Evolutionary conservation across 2,797 vertebrate genomes (phyloP), one percentile per base, ranked within the genome.

Genomic region (Clamator glandarius): DNA sequence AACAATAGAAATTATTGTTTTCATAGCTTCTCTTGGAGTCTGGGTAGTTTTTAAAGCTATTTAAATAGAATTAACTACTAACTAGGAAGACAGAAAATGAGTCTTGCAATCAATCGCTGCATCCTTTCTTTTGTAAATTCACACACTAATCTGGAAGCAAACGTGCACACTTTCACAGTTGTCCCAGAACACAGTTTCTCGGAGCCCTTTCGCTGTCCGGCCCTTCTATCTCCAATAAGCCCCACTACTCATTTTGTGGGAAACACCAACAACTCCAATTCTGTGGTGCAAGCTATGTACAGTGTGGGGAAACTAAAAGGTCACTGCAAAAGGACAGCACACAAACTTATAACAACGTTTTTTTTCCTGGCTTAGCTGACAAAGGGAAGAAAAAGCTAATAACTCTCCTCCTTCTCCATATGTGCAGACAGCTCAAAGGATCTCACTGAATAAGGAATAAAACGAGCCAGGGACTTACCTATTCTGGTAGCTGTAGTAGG

Each of bases 401-500:
- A 76, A 55, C 26, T 20, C 48, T 62, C 23, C 17, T 89, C 64
- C 58, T 80, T 11, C 9, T 93, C 13, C 6, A 2, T n/a, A 33
- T 4, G 9, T 33, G 72, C 31, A 94, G 55, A 81, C 78, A 72
- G 62, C 25, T 62, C 33, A 59, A 48, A 76, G 77, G 35, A 76
- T 55, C 9, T 90, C 48, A 19, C 4, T 26, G 44, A 90, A 19
- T 6, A 21, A 42, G 41, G 55, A 10, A 9, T 16, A 50, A 51
- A 15, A 28, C 25, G 15, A 25, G 24, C 19, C 14, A 2, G 5
- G 46, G 54, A 79, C 98, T 98, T 96, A 99, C 99, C 99, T 99
- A 96, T 99, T 99, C 97, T 99, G 99, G 97, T 99, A 99, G 96
- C 99, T 99, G 98, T 99, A 99, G 97, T 99, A 99, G 93, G 99